phyloP scores from a whole-genome alignment of 2,113 vertebrate genomes.

The Ceyx cyanopectus region DNA sequence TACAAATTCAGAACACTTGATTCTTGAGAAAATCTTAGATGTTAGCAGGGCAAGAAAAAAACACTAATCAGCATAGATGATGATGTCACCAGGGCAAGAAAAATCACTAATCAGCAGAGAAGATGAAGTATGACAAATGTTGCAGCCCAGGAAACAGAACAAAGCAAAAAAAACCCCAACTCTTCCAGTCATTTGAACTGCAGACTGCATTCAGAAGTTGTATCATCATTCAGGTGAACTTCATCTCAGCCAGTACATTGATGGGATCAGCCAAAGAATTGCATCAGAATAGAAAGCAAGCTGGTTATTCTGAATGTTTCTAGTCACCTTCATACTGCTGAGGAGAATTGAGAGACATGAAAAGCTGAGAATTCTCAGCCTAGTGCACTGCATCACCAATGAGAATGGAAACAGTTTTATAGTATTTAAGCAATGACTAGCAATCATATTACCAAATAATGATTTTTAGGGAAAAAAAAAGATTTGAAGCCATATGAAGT shows the following conservation, averaged over 20 bases:
- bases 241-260: not conserved
- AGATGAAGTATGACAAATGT: not conserved
- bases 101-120: not conserved
- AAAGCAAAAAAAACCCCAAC: conserved; percentile 12
- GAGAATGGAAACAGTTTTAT: not conserved
- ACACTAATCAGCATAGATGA: not conserved
- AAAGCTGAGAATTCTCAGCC: not conserved
- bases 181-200: not conserved
- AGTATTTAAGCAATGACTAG: not conserved
- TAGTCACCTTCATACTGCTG: not conserved
- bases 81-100: conserved; percentile 10
- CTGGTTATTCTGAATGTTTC: not conserved
- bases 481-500: conserved; percentile 54
- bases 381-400: not conserved
- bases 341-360: not conserved
- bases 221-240: not conserved
- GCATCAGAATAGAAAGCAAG: not conserved
- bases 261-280: conserved; percentile 54
- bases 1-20: not conserved
- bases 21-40: not conserved
- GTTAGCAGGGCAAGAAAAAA: conserved; percentile 3
- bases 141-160: not conserved
- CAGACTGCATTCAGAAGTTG: not conserved
- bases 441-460: not conserved
- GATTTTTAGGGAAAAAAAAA: not conserved